These are phyloP conservation scores for Icerya purchasi DNA, from an alignment of 2,888 invertebrate genomes.

Conservation along the genomic window DNA sequence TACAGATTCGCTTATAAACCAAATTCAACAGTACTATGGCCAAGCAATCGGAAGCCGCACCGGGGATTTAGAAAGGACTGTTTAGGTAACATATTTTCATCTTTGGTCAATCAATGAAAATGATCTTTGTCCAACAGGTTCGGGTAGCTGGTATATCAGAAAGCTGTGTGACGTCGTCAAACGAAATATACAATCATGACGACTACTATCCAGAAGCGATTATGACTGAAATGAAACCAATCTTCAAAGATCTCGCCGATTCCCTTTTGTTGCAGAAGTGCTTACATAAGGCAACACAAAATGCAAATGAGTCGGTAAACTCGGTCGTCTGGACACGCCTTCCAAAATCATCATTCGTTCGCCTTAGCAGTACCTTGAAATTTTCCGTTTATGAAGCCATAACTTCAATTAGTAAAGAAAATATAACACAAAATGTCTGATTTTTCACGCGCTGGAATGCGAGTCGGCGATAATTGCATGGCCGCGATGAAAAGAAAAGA, in stretches of 20 bases:
- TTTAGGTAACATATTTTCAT: conserved; percentile 20
- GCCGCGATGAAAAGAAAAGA: no score
- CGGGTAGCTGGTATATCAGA: not conserved
- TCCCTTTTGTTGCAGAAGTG: no score
- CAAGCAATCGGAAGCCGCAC: conserved; percentile 18
- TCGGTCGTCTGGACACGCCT: not conserved
- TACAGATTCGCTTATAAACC: conserved; percentile 17
- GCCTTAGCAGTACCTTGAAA: not conserved
- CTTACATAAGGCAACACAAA: not conserved
- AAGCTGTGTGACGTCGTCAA: not conserved
- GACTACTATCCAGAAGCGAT: not conserved
- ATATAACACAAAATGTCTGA: conserved; percentile 1
- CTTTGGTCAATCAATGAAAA: not conserved
- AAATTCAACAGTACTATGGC: conserved; percentile 20
- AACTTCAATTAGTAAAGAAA: conserved; percentile 1
- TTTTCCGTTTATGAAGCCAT: conserved; percentile 1
- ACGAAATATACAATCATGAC: not conserved
- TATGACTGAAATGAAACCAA: not conserved
- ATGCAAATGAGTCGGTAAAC: not conserved
- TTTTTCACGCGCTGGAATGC: not conserved
- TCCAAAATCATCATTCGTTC: conserved; percentile 1
- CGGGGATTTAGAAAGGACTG: conserved; percentile 16
- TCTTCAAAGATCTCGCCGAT: not conserved
- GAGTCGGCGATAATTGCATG: not conserved
- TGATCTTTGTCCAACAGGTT: not conserved